Percentiles rank a stretch among this genome's conserved stretches.
Conservation (phyloP, 37 sponge, comb jelly and placozoan genomes). For the Theonella swinhoei region DNA sequence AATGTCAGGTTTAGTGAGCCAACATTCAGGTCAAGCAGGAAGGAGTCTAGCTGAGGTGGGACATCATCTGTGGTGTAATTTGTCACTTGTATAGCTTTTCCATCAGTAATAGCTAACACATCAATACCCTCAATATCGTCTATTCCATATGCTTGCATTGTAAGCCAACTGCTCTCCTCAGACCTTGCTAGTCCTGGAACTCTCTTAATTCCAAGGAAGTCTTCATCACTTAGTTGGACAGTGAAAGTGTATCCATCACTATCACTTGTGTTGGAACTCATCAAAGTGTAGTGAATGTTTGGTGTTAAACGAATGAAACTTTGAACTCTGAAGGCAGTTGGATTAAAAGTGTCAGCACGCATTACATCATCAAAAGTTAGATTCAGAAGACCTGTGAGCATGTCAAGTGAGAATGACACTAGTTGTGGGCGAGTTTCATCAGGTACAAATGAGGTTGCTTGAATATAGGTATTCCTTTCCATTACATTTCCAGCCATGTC, state of each 20-base stretch:
- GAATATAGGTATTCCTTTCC: constrained; percentile 5
- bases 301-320: constrained; percentile 22
- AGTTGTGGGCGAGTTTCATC: constrained; percentile 80
- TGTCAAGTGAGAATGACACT: constrained; percentile 69
- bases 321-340: constrained; percentile 84
- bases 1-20: constrained; percentile 69
- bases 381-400: constrained; percentile 69
- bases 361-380: constrained; percentile 91
- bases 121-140: constrained; percentile 87
- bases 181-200: constrained; percentile 56
- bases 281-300: constrained; percentile 54
- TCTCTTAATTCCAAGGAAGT: constrained; percentile 81
- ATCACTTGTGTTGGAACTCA: constrained; percentile 36
- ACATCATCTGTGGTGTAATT: constrained; percentile 38
- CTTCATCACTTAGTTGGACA: constrained; percentile 72
- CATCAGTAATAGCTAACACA: constrained; percentile 86
- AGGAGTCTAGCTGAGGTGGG: constrained; percentile 56
- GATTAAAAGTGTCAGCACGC: constrained; percentile 54
- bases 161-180: constrained; percentile 64
- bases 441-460: constrained; percentile 57
- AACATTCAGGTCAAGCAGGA: constrained; percentile 62
- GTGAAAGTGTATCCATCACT: constrained; percentile 56
- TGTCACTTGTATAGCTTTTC: constrained; percentile 63
- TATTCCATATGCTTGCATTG: constrained; percentile 93
- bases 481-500: constrained; percentile 70